These are phyloP conservation scores for Sapajus apella DNA, from an alignment of 2,113 vertebrate species.

Conservation along the genomic window DNA sequence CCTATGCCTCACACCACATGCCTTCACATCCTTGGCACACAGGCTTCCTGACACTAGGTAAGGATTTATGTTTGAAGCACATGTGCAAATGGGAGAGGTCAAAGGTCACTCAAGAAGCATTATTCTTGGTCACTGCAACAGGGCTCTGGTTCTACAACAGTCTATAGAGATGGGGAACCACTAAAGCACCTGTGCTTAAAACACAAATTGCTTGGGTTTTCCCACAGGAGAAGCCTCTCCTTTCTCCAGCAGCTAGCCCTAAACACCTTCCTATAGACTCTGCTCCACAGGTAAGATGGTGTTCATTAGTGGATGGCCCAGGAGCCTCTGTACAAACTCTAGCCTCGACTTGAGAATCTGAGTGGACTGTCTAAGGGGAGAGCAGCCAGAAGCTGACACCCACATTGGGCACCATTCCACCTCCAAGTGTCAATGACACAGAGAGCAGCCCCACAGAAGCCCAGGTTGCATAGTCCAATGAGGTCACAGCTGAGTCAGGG, in stretches of 20 bases:
- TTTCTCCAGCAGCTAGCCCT: not conserved
- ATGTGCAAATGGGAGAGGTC: not conserved
- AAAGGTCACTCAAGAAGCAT: not conserved
- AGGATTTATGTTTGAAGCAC: not conserved
- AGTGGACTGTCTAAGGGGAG: not conserved
- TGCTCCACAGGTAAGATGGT: not conserved
- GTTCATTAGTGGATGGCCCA: not conserved
- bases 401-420: not conserved
- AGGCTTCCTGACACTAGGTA: slow-evolving; percentile 40
- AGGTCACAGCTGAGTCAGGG: not conserved
- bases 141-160: not conserved
- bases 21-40: not conserved
- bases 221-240: not conserved
- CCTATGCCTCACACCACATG: not conserved
- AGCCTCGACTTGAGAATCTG: not conserved
- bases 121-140: not conserved
- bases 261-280: not conserved
- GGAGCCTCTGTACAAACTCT: not conserved
- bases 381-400: not conserved
- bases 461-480: not conserved
- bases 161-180: not conserved
- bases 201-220: not conserved
- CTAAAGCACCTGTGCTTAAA: not conserved
- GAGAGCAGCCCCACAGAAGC: not conserved
- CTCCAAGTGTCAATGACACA: not conserved